Evolutionary conservation across 1,140 invertebrate genomes (phyloP).

Genomic region (Lutraria rhynchaena): DNA sequence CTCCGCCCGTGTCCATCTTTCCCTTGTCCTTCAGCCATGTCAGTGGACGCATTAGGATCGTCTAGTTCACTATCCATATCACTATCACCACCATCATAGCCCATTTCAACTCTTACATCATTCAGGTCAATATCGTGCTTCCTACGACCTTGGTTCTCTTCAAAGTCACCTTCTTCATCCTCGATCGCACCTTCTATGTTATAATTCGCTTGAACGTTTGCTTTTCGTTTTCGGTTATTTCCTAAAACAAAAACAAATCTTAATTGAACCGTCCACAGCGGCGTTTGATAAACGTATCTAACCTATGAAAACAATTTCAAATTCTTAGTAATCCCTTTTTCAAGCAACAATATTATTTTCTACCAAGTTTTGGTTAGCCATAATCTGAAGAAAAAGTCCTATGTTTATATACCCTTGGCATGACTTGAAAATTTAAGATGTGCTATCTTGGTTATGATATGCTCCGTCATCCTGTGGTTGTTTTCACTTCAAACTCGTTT

Average conservation of each 20-base stretch:
- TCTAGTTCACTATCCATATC: not conserved
- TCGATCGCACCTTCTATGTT: no score
- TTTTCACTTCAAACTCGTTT: no score
- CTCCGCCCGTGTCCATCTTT: no score
- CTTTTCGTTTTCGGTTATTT: not conserved
- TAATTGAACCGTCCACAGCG: not conserved
- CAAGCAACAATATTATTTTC: no score
- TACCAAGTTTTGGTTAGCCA: no score
- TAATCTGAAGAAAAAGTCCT: no score
- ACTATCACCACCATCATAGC: slow-evolving; percentile 1
- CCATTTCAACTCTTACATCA: slow-evolving; percentile 30
- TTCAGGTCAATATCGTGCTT: slow-evolving; percentile 8
- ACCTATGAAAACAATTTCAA: not conserved
- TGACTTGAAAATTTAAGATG: no score
- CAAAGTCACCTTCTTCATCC: slow-evolving; percentile 16
- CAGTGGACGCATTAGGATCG: no score
- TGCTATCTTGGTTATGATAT: no score
- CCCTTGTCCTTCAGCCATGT: no score
- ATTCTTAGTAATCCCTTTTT: not conserved
- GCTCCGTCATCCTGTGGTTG: no score
- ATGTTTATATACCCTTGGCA: no score
- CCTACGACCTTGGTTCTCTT: slow-evolving; percentile 12
- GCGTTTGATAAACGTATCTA: not conserved
- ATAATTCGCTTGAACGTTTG: not conserved
- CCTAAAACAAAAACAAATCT: not conserved